Evolutionary conservation across 1,140 invertebrate genomes (phyloP), one percentile per base, ranked within the genome.

Genomic region (Ylistrum balloti): DNA sequence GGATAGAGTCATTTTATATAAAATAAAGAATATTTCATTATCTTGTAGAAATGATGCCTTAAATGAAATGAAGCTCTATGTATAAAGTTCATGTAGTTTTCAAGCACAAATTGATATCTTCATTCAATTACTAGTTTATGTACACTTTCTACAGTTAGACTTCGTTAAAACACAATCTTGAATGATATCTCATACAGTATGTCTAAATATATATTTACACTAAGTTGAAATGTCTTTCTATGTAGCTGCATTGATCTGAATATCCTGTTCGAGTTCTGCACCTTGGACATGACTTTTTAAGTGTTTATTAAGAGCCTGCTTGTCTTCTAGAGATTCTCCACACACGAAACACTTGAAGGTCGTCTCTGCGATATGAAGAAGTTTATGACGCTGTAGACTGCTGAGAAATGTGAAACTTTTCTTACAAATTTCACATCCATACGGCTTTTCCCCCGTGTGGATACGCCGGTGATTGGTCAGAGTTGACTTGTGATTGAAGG

Each of bases 351-450:
- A 74, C 17, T 74, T 74, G 22, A 74, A 74, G 15, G 56, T 74
- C 22, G 56, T 7, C 56, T 74, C 56, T n/a, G 22, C 28, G 1
- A 74, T 74, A n/a, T 74, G 56, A 74, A 74, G 56, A 74, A 74
- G 56, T 74, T 74, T 74, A n/a, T 74, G 56, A 74, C 56, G 56
- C 11, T 74, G 56, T 74, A 74, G 56, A 74, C 56, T 74, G 22
- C 56, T 74, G n/a, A 74, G 56, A 74, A 74, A 74, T 11, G 56
- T 74, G 56, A 74, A 74, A 11, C 56, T 28, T n/a, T 28, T 74
- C 56, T 74, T n/a, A 11, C 56, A 74, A 11, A 74, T 74, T n/a
- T 74, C 56, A 28, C 56, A 74, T 28, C 56, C 56, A 17, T 74
- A 74, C 56, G 56, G 56, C n/a, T 74, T 74, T 11, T 74, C 56